A percentile compares a stretch with the other conserved stretches of the same genome.
Evolutionary conservation across 2,888 invertebrate species (phyloP).

Genomic region (Harpalus rubripes): DNA sequence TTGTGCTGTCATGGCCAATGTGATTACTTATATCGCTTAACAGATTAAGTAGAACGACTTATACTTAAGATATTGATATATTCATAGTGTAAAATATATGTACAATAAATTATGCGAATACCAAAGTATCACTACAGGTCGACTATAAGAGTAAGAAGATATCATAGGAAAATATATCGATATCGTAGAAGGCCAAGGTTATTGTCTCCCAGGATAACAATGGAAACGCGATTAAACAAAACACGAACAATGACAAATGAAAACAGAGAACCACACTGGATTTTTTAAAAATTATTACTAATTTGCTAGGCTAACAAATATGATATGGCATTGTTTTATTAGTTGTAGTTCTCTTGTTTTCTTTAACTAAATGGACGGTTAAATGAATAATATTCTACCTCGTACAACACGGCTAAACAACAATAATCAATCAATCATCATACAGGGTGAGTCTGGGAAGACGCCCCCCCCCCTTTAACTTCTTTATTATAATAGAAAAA

Average conservation of each 20-base stretch:
- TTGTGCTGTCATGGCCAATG: conserved; percentile 66
- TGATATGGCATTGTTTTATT: conserved; percentile 48
- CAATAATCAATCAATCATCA: not conserved
- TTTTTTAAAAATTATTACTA: conserved; percentile 5
- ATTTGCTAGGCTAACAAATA: conserved; percentile 40
- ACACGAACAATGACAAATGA: conserved; percentile 33
- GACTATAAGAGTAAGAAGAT: conserved; percentile 40
- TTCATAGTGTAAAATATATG: conserved; percentile 63
- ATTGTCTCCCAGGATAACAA: conserved; percentile 52
- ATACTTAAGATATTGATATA: conserved; percentile 61
- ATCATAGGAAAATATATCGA: conserved; percentile 44
- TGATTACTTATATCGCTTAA: conserved; percentile 57
- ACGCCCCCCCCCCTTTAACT: too few species aligned
- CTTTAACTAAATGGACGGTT: conserved; percentile 44
- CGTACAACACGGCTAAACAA: not conserved
- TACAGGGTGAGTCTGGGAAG: too few species aligned
- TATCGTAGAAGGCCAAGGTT: conserved; percentile 39
- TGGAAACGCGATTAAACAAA: conserved; percentile 49
- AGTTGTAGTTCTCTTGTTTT: conserved; percentile 18
- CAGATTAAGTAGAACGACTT: conserved; percentile 51
- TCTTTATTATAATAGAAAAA: too few species aligned
- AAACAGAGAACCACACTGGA: conserved; percentile 35
- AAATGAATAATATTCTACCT: not conserved
- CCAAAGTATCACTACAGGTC: conserved; percentile 43
- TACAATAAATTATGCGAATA: conserved; percentile 61